phyloP scores from a whole-genome alignment of 2,797 vertebrate species.

The Sarcophilus harrisii region DNA sequence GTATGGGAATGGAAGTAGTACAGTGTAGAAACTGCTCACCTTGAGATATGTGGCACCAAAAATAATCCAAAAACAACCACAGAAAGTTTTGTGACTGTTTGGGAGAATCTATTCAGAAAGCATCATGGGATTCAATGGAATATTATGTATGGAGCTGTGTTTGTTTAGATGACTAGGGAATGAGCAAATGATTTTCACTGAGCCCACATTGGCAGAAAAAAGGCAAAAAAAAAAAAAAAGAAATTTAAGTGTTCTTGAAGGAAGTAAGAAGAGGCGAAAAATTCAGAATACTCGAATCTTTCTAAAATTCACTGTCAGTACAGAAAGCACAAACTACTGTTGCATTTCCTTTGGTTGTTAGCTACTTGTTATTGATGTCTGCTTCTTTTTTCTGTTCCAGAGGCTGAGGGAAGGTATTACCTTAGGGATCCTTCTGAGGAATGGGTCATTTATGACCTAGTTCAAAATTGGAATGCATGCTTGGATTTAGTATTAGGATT shows the following conservation, averaged over 20 bases:
- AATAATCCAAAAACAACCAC: fast-evolving
- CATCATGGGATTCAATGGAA: background rate
- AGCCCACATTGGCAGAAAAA: background rate
- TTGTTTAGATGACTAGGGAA: background rate
- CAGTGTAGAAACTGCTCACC: background rate
- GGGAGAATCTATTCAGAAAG: background rate
- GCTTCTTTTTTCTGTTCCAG: background rate
- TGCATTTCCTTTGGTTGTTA: fast-evolving
- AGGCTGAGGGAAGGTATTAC: fast-evolving
- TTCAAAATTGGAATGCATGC: background rate
- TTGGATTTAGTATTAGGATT: background rate
- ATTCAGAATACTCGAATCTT: background rate
- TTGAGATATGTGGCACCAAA: background rate
- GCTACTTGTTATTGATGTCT: background rate
- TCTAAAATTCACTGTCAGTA: background rate
- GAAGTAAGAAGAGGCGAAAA: background rate
- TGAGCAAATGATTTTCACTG: background rate
- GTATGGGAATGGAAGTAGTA: too few relatives aligned
- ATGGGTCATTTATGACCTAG: fast-evolving
- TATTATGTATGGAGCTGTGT: background rate
- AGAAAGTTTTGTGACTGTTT: background rate
- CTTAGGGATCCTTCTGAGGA: fast-evolving
- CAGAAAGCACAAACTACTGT: background rate
- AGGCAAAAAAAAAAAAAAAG: background rate
- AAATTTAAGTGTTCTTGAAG: background rate